Evolutionary conservation across 2,888 invertebrate genomes (phyloP).

Genomic region (Euzetes globulus): DNA sequence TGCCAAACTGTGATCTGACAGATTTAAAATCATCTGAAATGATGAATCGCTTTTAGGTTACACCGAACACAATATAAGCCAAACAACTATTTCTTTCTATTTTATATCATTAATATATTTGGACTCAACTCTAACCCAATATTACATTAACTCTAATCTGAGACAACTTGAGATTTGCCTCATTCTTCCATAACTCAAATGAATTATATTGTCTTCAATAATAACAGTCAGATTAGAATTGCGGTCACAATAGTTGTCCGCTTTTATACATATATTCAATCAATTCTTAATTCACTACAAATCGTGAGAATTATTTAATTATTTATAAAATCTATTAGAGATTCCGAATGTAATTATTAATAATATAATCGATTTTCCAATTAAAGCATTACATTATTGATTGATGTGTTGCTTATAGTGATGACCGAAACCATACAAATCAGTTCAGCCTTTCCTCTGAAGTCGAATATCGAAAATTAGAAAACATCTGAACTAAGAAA

Average conservation of each 20-base stretch:
- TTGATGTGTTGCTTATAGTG: neutral
- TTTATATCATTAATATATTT: neutral
- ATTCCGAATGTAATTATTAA: neutral
- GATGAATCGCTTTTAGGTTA: neutral
- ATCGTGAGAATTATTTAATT: neutral
- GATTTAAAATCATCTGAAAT: neutral
- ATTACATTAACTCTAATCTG: neutral
- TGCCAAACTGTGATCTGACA: conserved; percentile 9
- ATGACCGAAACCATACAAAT: neutral
- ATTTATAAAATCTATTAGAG: neutral
- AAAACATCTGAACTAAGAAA: too few species aligned
- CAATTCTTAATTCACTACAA: too few species aligned
- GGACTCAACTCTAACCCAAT: too few species aligned
- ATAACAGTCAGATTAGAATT: neutral
- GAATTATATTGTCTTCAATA: neutral
- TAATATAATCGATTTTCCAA: neutral
- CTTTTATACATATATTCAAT: too few species aligned
- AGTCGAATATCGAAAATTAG: too few species aligned
- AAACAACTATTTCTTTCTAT: neutral
- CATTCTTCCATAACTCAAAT: neutral
- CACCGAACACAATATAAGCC: neutral
- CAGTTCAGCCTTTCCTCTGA: neutral
- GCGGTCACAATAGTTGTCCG: neutral
- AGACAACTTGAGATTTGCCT: neutral
- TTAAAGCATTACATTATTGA: neutral